phyloP scores from a whole-genome alignment of 2,888 invertebrate species.

The Ellobium chinense region DNA sequence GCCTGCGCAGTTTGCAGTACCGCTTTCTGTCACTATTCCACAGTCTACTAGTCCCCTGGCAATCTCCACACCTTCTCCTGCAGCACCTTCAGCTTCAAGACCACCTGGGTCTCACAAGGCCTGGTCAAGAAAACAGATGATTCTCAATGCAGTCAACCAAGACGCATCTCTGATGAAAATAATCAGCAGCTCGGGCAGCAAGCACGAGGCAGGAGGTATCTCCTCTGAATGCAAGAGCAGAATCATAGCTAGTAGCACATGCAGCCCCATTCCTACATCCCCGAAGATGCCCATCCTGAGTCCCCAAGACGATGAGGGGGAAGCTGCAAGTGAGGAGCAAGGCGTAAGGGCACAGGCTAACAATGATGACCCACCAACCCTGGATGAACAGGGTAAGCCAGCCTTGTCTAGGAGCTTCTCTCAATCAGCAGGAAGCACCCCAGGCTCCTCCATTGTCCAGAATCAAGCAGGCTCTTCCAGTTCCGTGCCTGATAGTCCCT shows the following conservation, averaged over 20 bases:
- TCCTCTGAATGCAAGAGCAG: conserved; percentile 35
- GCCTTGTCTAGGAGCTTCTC: neutral
- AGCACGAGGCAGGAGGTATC: conserved; percentile 42
- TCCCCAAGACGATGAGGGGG: conserved; percentile 66
- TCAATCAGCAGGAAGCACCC: neutral
- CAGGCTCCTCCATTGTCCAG: conserved; percentile 12
- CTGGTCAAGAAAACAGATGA: conserved; percentile 50
- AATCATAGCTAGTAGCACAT: conserved; percentile 34
- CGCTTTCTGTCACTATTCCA: conserved; percentile 48
- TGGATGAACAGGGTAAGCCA: conserved; percentile 53
- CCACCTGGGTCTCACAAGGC: conserved; percentile 32
- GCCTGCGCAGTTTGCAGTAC: conserved; percentile 40
- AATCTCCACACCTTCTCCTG: conserved; percentile 33
- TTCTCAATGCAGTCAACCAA: conserved; percentile 50
- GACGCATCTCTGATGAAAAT: conserved; percentile 47
- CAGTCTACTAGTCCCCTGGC: conserved; percentile 33
- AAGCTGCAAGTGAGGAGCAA: conserved; percentile 31
- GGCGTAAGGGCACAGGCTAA: conserved; percentile 50
- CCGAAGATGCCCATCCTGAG: conserved; percentile 75
- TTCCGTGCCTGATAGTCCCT: neutral
- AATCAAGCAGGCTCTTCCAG: conserved; percentile 26
- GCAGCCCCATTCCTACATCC: conserved; percentile 60
- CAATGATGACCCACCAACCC: conserved; percentile 65
- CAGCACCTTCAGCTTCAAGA: neutral
- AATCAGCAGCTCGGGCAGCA: conserved; percentile 28